Evolutionary conservation across 1,140 invertebrate species (phyloP), one percentile per base, ranked within the genome.

Genomic region (Tribolium castaneum): DNA sequence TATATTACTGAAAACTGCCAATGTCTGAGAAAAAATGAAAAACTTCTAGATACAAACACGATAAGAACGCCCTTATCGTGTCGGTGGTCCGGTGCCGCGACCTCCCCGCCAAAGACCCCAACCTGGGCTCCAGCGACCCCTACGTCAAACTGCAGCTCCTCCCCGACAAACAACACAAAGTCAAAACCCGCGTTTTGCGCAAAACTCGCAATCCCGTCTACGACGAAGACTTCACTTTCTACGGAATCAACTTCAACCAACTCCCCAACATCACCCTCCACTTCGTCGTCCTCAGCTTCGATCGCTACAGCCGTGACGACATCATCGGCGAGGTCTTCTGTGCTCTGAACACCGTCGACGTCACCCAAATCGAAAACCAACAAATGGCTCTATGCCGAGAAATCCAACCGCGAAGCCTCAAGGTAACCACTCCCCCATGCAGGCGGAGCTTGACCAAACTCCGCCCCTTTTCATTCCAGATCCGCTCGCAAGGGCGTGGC

Each of bases 241-340:
- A 97, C 84, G 97, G 97, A 30, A 93, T 98, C 78, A 93, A 92
- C 35, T 91, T 93, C 66, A 92, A 93, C 82, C 96, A 97, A 86
- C 88, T 98, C 6, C 88, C 95, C 86, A 93, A 91, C 84, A 95
- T 95, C 83, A 96, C 95, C 10, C 89, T 99, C 13, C 97, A 99
- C 87, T 98, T 99, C 85, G 95, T 98, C 25, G 94, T 97, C 2
- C 91, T 99, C 78, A 98, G 97, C 87, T 99, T 99, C 87, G 98
- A 99, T 88, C 89, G 97, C 86, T 99, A 99, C 87, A 98, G 96
- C 25, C 91, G 97, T 13, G 98, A 99, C 85, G 97, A 99, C 84
- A 96, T 99, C 74, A 98, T 99, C 75, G 98, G 98, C 12, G 98
- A 99, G 88, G 95, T 98, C n/a, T 94, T 98, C 79, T 95, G 94